Percentiles rank a stretch among this genome's conserved stretches.
These are phyloP conservation scores for Blastobasis adustella DNA, from an alignment of 2,888 invertebrate genomes.

Conservation along the genomic window DNA sequence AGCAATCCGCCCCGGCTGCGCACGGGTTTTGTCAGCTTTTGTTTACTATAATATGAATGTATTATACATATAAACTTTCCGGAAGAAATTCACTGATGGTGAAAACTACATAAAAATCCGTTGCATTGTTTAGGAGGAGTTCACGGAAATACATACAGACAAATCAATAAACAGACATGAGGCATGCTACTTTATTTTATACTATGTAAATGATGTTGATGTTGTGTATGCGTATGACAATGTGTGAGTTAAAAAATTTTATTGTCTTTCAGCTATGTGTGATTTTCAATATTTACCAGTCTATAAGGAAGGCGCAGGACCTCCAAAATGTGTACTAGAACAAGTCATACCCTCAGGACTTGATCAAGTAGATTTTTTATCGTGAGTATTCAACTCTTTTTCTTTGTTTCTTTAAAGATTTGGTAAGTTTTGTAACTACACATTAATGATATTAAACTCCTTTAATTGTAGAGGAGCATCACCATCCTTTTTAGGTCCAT, in stretches of 20 bases:
- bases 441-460: not conserved
- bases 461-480: slow-evolving; percentile 43
- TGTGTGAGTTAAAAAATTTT: not conserved
- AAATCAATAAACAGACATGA: no score
- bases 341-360: slow-evolving; percentile 76
- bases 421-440: not conserved
- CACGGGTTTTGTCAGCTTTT: no score
- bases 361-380: slow-evolving; percentile 34
- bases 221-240: no score
- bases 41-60: no score
- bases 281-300: slow-evolving; percentile 96
- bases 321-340: slow-evolving; percentile 76
- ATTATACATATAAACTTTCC: no score
- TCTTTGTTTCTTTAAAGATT: not conserved
- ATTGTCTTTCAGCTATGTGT: slow-evolving; percentile 79
- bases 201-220: no score
- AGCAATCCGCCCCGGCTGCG: no score
- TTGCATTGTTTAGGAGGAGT: no score
- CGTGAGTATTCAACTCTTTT: slow-evolving; percentile 29
- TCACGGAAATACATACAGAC: no score
- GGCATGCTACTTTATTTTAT: no score
- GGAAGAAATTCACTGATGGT: no score
- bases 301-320: slow-evolving; percentile 46
- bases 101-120: no score
- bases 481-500: slow-evolving; percentile 83